Percentiles rank a stretch among this genome's conserved stretches.
Evolutionary conservation across 2,888 invertebrate species (phyloP).

Genomic region (Sclerodermus sp.): DNA sequence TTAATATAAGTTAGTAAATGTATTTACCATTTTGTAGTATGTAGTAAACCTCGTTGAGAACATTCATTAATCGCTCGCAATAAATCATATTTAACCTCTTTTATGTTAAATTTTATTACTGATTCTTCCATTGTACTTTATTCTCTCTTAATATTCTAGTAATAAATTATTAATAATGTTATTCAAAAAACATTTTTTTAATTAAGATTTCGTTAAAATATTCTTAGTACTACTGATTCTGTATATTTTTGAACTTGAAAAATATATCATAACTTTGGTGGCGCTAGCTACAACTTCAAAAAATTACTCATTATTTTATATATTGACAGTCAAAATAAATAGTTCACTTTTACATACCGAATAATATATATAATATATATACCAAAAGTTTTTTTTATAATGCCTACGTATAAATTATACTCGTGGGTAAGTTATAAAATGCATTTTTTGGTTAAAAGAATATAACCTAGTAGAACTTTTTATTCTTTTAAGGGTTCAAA

Average conservation of each 20-base stretch:
- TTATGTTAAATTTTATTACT: constrained; percentile 60
- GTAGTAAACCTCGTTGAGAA: constrained; percentile 75
- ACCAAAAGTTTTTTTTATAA: neutral
- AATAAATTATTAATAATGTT: neutral
- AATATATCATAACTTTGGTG: no score
- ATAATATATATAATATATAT: no score
- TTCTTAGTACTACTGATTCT: no score
- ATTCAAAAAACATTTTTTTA: neutral
- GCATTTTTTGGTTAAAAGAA: neutral
- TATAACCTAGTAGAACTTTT: neutral
- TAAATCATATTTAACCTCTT: constrained; percentile 68
- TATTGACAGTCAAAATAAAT: no score
- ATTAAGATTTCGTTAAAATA: no score
- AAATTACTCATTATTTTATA: no score
- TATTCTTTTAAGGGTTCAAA: constrained; percentile 71
- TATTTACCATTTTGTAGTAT: constrained; percentile 79
- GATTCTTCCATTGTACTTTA: constrained; percentile 48
- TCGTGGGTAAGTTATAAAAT: neutral
- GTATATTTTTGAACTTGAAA: no score
- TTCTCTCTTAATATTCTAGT: neutral
- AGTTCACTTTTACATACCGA: no score
- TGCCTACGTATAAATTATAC: neutral
- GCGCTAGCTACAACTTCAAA: no score
- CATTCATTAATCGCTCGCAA: constrained; percentile 72
- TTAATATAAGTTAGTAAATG: constrained; percentile 1